Conservation (phyloP, 2,113 vertebrate species). For the Hiodon alosoides region DNA sequence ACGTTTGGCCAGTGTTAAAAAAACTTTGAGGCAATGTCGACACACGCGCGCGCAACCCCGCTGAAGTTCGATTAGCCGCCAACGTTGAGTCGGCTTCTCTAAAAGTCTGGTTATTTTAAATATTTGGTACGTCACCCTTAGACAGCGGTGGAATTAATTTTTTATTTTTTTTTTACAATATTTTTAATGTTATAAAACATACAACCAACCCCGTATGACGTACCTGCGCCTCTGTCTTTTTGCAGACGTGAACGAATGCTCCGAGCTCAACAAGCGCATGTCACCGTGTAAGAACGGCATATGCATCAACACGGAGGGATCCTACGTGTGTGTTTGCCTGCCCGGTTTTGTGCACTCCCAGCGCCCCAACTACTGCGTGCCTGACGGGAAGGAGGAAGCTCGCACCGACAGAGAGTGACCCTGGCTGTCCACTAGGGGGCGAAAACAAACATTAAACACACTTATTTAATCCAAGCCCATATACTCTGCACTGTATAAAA, state of each 20-base stretch:
- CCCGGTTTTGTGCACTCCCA: slow-evolving; percentile 78
- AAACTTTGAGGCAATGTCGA: too few species aligned
- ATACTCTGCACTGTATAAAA: slow-evolving; percentile 91
- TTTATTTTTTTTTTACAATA: too few species aligned
- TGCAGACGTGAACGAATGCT: slow-evolving; percentile 94
- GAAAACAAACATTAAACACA: slow-evolving; percentile 45
- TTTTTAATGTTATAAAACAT: too few species aligned
- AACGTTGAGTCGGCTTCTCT: too few species aligned
- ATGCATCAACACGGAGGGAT: slow-evolving; percentile 92
- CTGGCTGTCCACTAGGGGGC: slow-evolving; percentile 32
- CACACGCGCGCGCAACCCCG: too few species aligned
- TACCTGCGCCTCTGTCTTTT: neutral
- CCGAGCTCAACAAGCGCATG: slow-evolving; percentile 88
- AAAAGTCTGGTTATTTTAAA: too few species aligned
- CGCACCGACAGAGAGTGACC: slow-evolving; percentile 71
- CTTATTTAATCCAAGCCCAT: slow-evolving; percentile 66
- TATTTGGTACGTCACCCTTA: too few species aligned
- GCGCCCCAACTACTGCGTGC: slow-evolving; percentile 87
- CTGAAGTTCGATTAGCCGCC: too few species aligned
- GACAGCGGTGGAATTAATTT: too few species aligned
- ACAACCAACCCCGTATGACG: neutral
- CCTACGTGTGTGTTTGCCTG: slow-evolving; percentile 88
- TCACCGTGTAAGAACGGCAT: slow-evolving; percentile 92
- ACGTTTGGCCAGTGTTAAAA: too few species aligned
- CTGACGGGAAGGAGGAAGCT: slow-evolving; percentile 54